Conservation (phyloP, 1,140 invertebrate species). For the Paracyclopina nana region DNA sequence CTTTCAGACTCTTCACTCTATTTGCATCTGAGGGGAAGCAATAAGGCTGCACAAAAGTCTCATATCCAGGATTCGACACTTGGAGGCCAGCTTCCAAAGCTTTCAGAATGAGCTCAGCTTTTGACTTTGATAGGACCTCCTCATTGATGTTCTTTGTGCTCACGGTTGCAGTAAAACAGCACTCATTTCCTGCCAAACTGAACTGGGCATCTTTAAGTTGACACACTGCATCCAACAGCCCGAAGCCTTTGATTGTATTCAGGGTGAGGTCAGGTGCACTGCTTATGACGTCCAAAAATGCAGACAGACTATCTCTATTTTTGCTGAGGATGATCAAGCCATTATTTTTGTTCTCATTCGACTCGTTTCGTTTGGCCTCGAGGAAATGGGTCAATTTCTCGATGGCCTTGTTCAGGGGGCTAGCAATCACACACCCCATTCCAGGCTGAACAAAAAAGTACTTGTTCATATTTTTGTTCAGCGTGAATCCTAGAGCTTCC, state of each 20-base stretch:
- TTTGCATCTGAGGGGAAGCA: neutral
- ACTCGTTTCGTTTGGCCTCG: slow-evolving; percentile 3
- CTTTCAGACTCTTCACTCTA: neutral
- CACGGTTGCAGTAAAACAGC: slow-evolving; percentile 4
- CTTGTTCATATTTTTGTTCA: neutral
- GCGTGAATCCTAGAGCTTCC: slow-evolving; percentile 5
- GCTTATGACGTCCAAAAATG: neutral
- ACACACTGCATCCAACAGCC: slow-evolving; percentile 2
- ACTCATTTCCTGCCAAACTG: too few relatives aligned
- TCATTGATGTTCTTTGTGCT: neutral
- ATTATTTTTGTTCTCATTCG: slow-evolving; percentile 8
- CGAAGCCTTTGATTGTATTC: slow-evolving; percentile 8
- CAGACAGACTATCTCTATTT: neutral
- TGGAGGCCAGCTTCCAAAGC: neutral
- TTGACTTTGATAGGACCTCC: slow-evolving; percentile 8
- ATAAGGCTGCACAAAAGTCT: neutral
- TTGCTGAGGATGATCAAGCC: slow-evolving; percentile 2
- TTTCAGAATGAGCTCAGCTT: neutral
- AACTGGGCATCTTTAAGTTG: slow-evolving; percentile 1
- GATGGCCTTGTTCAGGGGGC: neutral
- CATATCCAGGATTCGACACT: neutral
- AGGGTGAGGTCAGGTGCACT: neutral
- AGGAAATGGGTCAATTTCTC: slow-evolving; percentile 2
- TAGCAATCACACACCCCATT: slow-evolving; percentile 5
- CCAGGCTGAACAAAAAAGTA: slow-evolving; percentile 5